Evolutionary conservation across 2,888 invertebrate species (phyloP), one percentile per base, ranked within the genome.

Genomic region (Parnassius apollo): DNA sequence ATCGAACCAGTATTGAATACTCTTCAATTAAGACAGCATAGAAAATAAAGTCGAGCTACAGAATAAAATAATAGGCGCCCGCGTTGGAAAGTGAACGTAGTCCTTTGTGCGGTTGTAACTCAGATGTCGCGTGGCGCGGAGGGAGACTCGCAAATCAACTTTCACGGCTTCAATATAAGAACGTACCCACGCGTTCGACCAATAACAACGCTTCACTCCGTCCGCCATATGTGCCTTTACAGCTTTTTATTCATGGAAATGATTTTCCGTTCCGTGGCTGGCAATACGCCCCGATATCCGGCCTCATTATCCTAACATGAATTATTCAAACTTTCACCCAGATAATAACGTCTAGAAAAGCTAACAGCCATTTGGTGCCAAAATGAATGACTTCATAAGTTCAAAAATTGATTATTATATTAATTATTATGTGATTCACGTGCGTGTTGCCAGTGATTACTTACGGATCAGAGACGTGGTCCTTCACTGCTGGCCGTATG

Each of bases 111-210:
- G 53, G 62, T 57, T 57, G 65, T 54, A 46, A 35, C 35, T 35
- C 60, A 61, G 57, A 71, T 66, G 66, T 54, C 64, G 68, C 55
- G 59, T 54, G 52, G 42, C 45, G 77, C 77, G 77, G 73, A 71
- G 67, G 67, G 68, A 68, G 67, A 67, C 74, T 80, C 78, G 42
- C 82, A 81, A 85, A 80, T 82, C 83, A 83, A 88, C 90, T 89
- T 90, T 90, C 89, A 83, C 88, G 78, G 73, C 69, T 72, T 74
- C 71, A 73, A 75, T 76, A 78, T 7, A 35, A 73, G 65, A 71
- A 72, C 75, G 68, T 68, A 75, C 69, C 73, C 71, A 74, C 69
- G 68, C 71, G 67, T 66, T 68, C 68, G 59, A 68, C 78, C 78
- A 80, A 82, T 80, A 70, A 66, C 69, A 69, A 72, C 65, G 69